A percentile compares a stretch with the other conserved stretches of the same genome.
Evolutionary conservation across 1,140 invertebrate species (phyloP).

Genomic region (Lasioglossum albipes): DNA sequence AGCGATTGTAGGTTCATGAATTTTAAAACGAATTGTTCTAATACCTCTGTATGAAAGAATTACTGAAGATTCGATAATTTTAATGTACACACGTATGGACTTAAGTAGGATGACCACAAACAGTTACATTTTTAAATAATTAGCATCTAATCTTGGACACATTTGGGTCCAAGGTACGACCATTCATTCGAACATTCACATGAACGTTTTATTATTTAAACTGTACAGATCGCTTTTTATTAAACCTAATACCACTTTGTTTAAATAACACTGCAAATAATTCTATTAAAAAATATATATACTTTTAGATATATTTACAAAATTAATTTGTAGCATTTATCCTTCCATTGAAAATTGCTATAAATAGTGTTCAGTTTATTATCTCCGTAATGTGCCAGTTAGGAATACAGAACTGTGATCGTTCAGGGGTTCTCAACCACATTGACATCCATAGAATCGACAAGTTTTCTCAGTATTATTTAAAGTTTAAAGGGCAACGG

Average conservation of each 20-base stretch:
- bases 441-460: neutral
- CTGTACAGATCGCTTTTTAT: conserved; percentile 46
- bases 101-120: conserved; percentile 24
- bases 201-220: conserved; percentile 49
- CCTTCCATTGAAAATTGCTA: conserved; percentile 48
- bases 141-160: conserved; percentile 34
- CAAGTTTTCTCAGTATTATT: neutral
- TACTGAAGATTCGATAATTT: neutral
- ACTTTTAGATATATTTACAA: conserved; percentile 65
- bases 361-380: conserved; percentile 30
- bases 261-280: conserved; percentile 60
- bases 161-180: conserved; percentile 50
- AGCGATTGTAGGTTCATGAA: conserved; percentile 10
- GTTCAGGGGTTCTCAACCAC: neutral
- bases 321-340: conserved; percentile 45
- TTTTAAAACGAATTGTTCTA: neutral
- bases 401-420: conserved; percentile 24
- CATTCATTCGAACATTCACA: conserved; percentile 41
- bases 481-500: neutral
- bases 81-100: neutral
- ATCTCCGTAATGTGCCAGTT: conserved; percentile 28
- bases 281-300: conserved; percentile 64
- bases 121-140: conserved; percentile 39
- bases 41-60: neutral
- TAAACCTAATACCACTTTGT: conserved; percentile 49